A percentile compares a stretch with the other conserved stretches of the same genome.
Conservation (phyloP, 2,113 vertebrate genomes). For the Malurus alboscapulatus region DNA sequence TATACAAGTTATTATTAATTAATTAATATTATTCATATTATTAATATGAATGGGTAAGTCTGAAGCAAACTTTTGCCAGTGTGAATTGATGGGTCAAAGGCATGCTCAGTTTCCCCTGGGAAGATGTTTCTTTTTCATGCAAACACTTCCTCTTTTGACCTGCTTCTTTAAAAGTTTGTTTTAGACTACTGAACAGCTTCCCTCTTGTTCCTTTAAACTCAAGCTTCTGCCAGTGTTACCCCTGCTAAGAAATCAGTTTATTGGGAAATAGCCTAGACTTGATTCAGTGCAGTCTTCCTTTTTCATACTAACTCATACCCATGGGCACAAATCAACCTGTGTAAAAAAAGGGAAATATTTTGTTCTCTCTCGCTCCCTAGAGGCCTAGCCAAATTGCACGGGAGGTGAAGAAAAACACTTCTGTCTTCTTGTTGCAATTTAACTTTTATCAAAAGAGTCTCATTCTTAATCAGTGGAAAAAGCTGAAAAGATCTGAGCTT, state of each 20-base stretch:
- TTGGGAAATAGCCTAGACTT: background rate
- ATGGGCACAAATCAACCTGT: background rate
- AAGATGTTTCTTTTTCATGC: background rate
- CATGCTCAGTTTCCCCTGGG: background rate
- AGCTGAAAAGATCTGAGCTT: background rate
- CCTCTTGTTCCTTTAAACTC: background rate
- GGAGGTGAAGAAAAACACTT: background rate
- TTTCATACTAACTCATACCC: background rate
- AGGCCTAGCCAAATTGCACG: background rate
- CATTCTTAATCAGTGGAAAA: background rate
- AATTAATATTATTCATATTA: no score
- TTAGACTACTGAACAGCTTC: background rate
- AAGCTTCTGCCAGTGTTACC: background rate
- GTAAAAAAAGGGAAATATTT: background rate
- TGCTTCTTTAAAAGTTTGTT: background rate
- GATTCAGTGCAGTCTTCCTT: background rate
- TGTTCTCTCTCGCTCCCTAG: background rate
- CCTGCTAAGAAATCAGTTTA: background rate
- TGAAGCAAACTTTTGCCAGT: background rate
- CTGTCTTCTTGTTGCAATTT: background rate
- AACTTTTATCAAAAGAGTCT: background rate
- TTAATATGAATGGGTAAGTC: background rate
- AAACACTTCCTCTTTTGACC: background rate
- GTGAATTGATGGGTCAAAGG: background rate
- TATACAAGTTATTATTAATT: background rate